Percentiles rank a stretch among this genome's conserved stretches.
Conservation (phyloP, 2,113 vertebrate species). For the Tyrannus savana region DNA sequence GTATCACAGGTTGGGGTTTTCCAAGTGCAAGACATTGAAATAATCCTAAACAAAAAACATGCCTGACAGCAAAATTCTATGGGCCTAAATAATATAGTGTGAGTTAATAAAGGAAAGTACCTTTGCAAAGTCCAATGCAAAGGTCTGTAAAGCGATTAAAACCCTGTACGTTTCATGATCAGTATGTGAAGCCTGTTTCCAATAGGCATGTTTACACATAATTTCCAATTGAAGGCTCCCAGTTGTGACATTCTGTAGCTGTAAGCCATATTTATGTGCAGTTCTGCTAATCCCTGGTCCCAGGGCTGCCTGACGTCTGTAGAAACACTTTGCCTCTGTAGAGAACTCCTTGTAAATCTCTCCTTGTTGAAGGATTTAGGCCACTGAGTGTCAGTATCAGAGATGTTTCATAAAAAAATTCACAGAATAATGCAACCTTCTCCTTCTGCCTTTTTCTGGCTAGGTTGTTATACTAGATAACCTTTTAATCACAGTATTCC, state of each 20-base stretch:
- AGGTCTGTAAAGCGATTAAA: not conserved
- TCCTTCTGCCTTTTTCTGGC: conserved; percentile 56
- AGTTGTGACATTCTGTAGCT: conserved; percentile 41
- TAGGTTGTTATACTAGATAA: conserved; percentile 69
- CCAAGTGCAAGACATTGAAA: not conserved
- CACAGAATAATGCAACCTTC: conserved; percentile 64
- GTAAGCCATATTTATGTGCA: conserved; percentile 64
- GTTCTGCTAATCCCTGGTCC: conserved; percentile 71
- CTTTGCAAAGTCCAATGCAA: not conserved
- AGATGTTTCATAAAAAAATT: conserved; percentile 75
- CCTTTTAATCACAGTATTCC: conserved; percentile 69
- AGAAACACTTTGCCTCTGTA: conserved; percentile 63
- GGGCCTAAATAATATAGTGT: not conserved
- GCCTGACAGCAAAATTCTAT: not conserved
- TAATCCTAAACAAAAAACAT: not conserved
- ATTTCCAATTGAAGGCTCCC: conserved; percentile 47
- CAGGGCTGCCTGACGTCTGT: conserved; percentile 51
- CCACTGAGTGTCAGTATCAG: conserved; percentile 72
- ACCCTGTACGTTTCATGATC: not conserved
- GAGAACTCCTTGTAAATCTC: conserved; percentile 77
- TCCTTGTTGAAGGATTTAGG: conserved; percentile 76
- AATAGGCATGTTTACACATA: conserved; percentile 51
- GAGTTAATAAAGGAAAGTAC: not conserved
- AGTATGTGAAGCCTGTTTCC: conserved; percentile 29
- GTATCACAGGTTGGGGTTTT: not conserved